A percentile compares a stretch with the other conserved stretches of the same genome.
These are phyloP conservation scores for Channallabes apus DNA, from an alignment of 2,797 vertebrate genomes.

Conservation along the genomic window DNA sequence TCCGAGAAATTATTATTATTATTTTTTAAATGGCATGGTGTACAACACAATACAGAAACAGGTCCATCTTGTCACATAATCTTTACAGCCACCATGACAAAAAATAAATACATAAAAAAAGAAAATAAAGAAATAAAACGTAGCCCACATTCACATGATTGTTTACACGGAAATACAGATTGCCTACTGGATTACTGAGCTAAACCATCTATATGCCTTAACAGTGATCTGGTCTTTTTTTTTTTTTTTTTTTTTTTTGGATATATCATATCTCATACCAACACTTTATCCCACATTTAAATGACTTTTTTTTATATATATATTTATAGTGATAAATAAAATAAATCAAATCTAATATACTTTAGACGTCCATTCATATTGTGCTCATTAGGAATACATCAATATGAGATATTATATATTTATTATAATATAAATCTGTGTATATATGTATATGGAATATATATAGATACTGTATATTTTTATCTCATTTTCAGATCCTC, in stretches of 20 bases:
- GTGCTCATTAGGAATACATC: constrained; percentile 73
- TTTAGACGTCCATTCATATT: constrained; percentile 69
- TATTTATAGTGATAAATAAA: constrained; percentile 66
- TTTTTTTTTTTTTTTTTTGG: not conserved
- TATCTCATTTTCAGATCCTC: constrained; percentile 45
- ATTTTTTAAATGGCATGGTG: constrained; percentile 7
- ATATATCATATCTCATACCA: constrained; percentile 61
- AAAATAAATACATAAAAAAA: not conserved
- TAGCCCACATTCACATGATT: constrained; percentile 44
- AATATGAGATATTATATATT: constrained; percentile 59
- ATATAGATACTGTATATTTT: constrained; percentile 42
- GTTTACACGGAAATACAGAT: constrained; percentile 44
- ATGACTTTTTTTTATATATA: constrained; percentile 29
- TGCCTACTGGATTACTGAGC: constrained; percentile 41
- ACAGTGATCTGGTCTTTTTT: constrained; percentile 78
- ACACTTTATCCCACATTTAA: constrained; percentile 60
- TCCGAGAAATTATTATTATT: not conserved
- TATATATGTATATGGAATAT: constrained; percentile 36
- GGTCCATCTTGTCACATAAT: constrained; percentile 40
- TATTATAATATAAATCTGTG: constrained; percentile 60
- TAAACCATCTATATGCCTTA: constrained; percentile 51
- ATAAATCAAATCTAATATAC: constrained; percentile 74
- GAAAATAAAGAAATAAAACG: not conserved
- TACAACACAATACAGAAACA: constrained; percentile 37
- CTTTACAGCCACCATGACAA: constrained; percentile 29